Evolutionary conservation across 2,888 invertebrate species (phyloP).

Genomic region (Barypeithes pellucidus): DNA sequence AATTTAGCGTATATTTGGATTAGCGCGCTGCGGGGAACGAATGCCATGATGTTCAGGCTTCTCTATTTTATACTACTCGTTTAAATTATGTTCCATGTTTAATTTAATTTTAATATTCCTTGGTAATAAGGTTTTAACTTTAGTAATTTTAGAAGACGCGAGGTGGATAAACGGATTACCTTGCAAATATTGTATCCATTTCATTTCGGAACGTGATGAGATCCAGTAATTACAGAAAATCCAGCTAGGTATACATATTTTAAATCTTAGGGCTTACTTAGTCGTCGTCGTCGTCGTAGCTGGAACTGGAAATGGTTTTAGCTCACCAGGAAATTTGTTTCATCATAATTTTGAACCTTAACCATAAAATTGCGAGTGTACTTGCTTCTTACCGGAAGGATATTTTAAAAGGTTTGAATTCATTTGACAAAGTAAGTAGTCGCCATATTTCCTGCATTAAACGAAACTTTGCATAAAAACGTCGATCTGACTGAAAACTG

Average conservation of each 20-base stretch:
- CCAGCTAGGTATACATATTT: not conserved
- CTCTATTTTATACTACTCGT: constrained; percentile 25
- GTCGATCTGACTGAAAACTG: not conserved
- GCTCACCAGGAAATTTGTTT: too few species aligned
- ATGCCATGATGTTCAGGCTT: constrained; percentile 12
- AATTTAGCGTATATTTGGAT: constrained; percentile 27
- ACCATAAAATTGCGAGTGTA: too few species aligned
- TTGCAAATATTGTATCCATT: constrained; percentile 27
- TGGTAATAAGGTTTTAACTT: constrained; percentile 31
- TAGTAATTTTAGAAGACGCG: constrained; percentile 26
- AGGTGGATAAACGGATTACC: constrained; percentile 25
- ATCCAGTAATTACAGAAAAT: constrained; percentile 18
- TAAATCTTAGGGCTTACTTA: not conserved
- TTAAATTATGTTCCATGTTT: constrained; percentile 28
- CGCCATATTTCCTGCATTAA: not conserved
- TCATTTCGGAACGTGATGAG: constrained; percentile 10
- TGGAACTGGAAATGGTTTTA: too few species aligned
- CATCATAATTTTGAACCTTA: too few species aligned
- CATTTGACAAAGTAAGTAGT: too few species aligned
- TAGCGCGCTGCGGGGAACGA: not conserved
- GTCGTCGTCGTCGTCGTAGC: too few species aligned
- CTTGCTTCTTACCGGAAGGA: too few species aligned
- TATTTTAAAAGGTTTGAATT: too few species aligned
- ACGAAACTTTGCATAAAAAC: not conserved
- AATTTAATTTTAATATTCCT: constrained; percentile 36